Base-by-base conservation (phyloP, 2,113 vertebrate genomes). In the Loxodonta africana region DNA sequence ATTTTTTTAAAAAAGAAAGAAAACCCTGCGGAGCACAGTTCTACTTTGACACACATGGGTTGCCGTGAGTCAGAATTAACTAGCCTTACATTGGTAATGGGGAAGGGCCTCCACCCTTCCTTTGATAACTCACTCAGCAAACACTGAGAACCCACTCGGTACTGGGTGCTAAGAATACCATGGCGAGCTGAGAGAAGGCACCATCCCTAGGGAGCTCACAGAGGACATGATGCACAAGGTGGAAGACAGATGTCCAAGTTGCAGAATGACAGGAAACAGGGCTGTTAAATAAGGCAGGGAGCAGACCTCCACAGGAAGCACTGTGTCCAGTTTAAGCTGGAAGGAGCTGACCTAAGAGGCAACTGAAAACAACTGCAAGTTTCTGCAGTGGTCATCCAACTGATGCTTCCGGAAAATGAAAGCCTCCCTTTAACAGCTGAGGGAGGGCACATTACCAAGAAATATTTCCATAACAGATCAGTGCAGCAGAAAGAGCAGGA, bases 401-500 rank as follows among this genome's bases (percentile, higher is more conserved):
- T 12, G 51, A 25, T 25, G 5, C 65, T 94, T 88, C 96, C 3
- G 1, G 91, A 86, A 88, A 65, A 76, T 14, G 20, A n/a, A 57
- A 57, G 53, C 11, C 12, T 57, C 53, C 53, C 26, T 90, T 94
- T 67, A 90, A 88, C 81, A 84, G 78, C 85, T 1, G 44, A 78
- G 71, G 37, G 65, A 94, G 71, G 73, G 93, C 83, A 85, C 0
- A 0, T 51, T 46, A 92, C 91, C 95, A 90, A 94, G 73, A 96
- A 96, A 63, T 71, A 53, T 71, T 84, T 96, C 92, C 73, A 88
- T 6, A 37, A 44, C 77, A 76, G 33, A 51, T 65, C 82, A 82
- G 76, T 5, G 62, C 65, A 14, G 51, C 88, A 41, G 33, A 28
- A 51, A 74, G 30, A 73, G 67, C 63, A 60, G 71, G n/a, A 69